phyloP scores from a whole-genome alignment of 1,140 invertebrate species.

The Conus betulinus region DNA sequence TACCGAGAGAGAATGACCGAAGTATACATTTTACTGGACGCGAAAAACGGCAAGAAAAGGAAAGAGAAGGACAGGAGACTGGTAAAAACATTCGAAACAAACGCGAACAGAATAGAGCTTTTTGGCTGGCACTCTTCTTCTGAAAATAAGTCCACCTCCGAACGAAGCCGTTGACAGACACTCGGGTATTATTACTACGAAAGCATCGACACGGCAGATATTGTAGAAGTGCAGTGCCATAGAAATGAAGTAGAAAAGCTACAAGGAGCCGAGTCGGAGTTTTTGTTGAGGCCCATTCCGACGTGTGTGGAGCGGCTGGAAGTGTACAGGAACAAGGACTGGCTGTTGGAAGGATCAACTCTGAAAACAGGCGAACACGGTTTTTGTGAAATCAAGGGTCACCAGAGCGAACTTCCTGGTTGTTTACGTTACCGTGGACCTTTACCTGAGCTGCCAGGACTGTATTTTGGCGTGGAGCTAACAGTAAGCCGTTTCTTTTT shows the following conservation, averaged over 20 bases:
- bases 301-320: constrained; percentile 63
- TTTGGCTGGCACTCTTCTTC: constrained; percentile 60
- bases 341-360: constrained; percentile 60
- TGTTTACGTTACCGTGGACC: constrained; percentile 62
- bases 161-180: constrained; percentile 30
- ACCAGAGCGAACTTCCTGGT: constrained; percentile 57
- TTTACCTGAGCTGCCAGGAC: constrained; percentile 61
- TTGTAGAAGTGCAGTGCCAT: constrained; percentile 54
- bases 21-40: constrained; percentile 53
- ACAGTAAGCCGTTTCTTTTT: constrained; percentile 40
- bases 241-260: constrained; percentile 53
- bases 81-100: constrained; percentile 45
- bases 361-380: constrained; percentile 61
- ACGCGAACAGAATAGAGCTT: constrained; percentile 53
- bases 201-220: constrained; percentile 60
- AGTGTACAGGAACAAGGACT: constrained; percentile 63
- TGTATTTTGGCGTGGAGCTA: constrained; percentile 67
- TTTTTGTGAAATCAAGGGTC: constrained; percentile 64
- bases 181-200: constrained; percentile 49
- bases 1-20: constrained; percentile 36
- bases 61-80: constrained; percentile 49
- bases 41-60: constrained; percentile 64
- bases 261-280: constrained; percentile 40
- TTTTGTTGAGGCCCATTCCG: constrained; percentile 63
- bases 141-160: constrained; percentile 40